Percentiles rank a stretch among this genome's conserved stretches.
phyloP scores from a whole-genome alignment of 2,797 vertebrate genomes.

The Cuculus canorus region DNA sequence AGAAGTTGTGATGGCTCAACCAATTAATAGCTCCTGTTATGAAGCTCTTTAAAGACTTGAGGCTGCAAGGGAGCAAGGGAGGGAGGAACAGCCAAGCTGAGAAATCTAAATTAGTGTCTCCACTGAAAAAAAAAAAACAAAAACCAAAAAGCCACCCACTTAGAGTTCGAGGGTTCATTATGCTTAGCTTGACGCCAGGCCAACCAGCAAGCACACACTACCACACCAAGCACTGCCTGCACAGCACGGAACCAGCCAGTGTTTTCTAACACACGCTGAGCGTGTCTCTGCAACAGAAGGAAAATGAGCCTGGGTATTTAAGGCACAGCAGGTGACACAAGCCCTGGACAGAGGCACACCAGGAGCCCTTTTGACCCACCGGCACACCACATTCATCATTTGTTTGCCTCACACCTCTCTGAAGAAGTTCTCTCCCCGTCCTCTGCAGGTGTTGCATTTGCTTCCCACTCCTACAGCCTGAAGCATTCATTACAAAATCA shows the following conservation, averaged over 20 bases:
- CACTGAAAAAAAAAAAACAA: neutral
- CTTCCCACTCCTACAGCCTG: neutral
- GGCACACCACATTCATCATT: neutral
- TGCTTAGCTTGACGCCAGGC: neutral
- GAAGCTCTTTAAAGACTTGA: neutral
- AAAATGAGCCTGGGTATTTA: fast-evolving
- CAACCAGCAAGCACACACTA: neutral
- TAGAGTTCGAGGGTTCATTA: neutral
- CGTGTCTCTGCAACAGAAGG: neutral
- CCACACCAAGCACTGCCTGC: neutral
- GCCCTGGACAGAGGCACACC: neutral
- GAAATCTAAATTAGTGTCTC: neutral
- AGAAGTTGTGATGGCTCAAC: neutral
- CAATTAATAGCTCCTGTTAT: neutral
- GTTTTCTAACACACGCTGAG: neutral
- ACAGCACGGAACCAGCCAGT: neutral
- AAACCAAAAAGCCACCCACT: neutral
- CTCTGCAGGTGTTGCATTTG: neutral
- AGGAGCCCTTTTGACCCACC: neutral
- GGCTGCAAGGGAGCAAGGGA: neutral
- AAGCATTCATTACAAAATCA: neutral
- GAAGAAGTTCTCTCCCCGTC: neutral
- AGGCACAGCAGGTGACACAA: neutral
- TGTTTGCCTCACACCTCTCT: neutral
- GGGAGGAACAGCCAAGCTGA: neutral